Base-by-base conservation (phyloP, 2,113 vertebrate genomes). In the Apteryx mantelli region DNA sequence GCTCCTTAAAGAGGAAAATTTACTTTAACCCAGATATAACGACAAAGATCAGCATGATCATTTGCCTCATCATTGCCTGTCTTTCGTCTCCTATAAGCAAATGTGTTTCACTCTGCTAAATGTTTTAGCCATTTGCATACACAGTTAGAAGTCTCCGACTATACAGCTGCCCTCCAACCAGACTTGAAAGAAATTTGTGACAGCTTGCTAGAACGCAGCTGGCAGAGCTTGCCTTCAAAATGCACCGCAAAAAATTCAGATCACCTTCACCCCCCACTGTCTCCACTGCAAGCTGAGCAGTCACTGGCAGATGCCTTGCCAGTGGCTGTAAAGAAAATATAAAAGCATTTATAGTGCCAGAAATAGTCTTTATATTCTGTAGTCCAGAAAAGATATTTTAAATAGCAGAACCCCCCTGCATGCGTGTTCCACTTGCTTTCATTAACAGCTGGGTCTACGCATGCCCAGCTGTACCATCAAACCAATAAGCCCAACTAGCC, bases 201-300 rank as follows among this genome's bases (percentile, higher is more conserved):
- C 80, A 97, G 95, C 86, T 84, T 95, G 95, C 91, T 97, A 91
- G 90, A 94, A 86, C 32, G 78, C 75, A 93, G 94, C 91, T 93
- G 85, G 71, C 80, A 97, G 92, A 96, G 71, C 93, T 84, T 94
- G 95, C 91, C 70, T 73, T 95, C 88, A 97, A 86, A 94, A 91
- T 25, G 38, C 81, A 90, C 64, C 19, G 17, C 53, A 52, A 48
- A 86, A 89, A 60, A 50, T 65, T 63, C 53, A 87, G 75, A 58
- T 58, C 26, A 13, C 28, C 16, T 12, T 63, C 11, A 38, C 25
- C 19, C 5, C 5, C 74, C 66, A 64, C 55, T 80, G 76, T 44
- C 26, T 71, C 58, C 30, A 28, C 65, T 94, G 56, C 63, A 17
- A 84, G 44, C 77, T 5, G 2, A 64, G 74, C 78, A 65, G 77